Evolutionary conservation across 2,888 invertebrate species (phyloP), one percentile per base, ranked within the genome.

Genomic region (Euclidia mi): DNA sequence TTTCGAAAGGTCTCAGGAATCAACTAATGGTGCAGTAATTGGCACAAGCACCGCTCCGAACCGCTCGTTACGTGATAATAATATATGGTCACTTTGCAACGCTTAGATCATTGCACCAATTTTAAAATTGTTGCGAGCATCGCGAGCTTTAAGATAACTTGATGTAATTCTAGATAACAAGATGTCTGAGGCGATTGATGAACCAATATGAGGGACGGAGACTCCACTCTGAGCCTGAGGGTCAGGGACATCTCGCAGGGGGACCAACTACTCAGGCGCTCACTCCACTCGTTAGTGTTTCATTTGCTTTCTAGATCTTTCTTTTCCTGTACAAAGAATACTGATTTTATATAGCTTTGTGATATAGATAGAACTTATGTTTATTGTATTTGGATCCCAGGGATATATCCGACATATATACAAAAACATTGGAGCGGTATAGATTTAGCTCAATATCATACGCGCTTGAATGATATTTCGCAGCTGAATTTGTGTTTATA

Each of bases 401-500:
- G 9, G 32, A 25, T 49, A 15, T 25, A n/a, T 32, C 25, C 34
- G 9, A 34, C 17, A 31, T 25, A 37, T 10, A 40, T 18, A 38
- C 38, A 29, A 40, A 14, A 42, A 43, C 35, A 12, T 15, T 11
- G 46, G 32, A 37, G 32, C 25, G 34, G 28, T 17, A 32, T 41
- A 46, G 10, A 46, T 42, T 32, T 29, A 47, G 47, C 17, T 40
- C 34, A 34, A 44, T 32, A 48, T 41, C 18, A 44, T 41, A 29
- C 25, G 34, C 41, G 10, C 15, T 34, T 28, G 28, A 65, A 45
- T 68, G 68, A 73, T 70, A 75, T 63, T 65, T 58, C 43, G 67
- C 74, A 76, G 69, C 72, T 69, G 74, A 62, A 49, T 37, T 45
- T 58, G 46, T 59, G 58, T 66, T 56, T 63, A 52, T 52, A 29